Evolutionary conservation across 2,888 invertebrate species (phyloP).

Genomic region (Blera fallax): DNA sequence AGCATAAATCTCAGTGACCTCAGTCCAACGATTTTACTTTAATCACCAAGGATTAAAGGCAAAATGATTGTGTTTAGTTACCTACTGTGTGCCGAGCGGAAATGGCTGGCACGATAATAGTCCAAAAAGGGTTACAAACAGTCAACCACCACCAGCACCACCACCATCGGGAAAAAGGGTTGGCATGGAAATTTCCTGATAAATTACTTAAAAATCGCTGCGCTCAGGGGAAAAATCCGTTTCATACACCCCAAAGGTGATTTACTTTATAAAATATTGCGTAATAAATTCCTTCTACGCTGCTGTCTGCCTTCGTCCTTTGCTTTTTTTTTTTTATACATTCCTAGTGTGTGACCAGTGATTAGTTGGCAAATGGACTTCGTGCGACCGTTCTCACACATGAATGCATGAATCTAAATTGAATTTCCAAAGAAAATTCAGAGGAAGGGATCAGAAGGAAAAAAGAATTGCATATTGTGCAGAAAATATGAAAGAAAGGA

Average conservation of each 20-base stretch:
- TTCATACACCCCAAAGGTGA: constrained; percentile 34
- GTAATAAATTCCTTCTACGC: constrained; percentile 49
- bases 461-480: constrained; percentile 44
- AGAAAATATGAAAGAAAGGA: constrained; percentile 27
- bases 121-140: constrained; percentile 44
- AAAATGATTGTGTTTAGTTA: constrained; percentile 45
- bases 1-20: constrained; percentile 55
- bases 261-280: constrained; percentile 61
- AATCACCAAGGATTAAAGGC: constrained; percentile 64
- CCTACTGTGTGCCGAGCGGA: constrained; percentile 25
- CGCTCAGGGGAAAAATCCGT: constrained; percentile 4
- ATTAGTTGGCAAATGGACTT: constrained; percentile 48
- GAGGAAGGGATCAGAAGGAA: background rate
- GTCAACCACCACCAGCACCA: background rate
- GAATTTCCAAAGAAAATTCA: constrained; percentile 13
- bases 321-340: background rate
- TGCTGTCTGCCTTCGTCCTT: background rate
- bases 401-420: constrained; percentile 39
- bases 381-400: constrained; percentile 15
- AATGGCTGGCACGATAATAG: constrained; percentile 38
- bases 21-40: constrained; percentile 53
- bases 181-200: constrained; percentile 59
- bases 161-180: constrained; percentile 7
- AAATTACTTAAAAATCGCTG: constrained; percentile 61
- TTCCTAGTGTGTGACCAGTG: constrained; percentile 13